phyloP scores from a whole-genome alignment of 2,113 vertebrate species.

The Sebastes fasciatus region DNA sequence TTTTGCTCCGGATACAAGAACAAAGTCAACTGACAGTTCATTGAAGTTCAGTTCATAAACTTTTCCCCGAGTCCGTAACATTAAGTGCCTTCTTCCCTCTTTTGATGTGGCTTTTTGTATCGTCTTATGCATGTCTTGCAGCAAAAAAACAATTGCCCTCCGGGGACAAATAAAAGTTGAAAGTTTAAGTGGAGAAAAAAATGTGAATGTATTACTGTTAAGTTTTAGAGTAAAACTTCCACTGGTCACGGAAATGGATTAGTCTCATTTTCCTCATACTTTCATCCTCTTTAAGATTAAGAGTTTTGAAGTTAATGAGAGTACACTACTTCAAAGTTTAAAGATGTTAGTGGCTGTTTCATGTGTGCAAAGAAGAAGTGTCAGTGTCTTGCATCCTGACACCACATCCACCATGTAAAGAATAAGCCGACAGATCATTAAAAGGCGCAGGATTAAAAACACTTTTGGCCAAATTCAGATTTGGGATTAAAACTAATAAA shows the following conservation, averaged over 20 bases:
- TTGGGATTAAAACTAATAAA: conserved; percentile 66
- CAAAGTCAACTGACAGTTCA: not conserved
- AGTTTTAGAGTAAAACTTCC: conserved; percentile 9
- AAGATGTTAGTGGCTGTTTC: conserved; percentile 22
- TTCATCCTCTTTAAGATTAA: conserved; percentile 46
- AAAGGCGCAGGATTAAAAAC: conserved; percentile 64
- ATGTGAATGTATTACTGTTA: not conserved
- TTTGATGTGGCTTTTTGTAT: not conserved
- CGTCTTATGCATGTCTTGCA: not conserved
- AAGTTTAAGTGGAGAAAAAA: not conserved
- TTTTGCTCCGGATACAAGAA: not conserved
- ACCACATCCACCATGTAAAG: conserved; percentile 42
- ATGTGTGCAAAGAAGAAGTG: conserved; percentile 16
- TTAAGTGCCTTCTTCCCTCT: not conserved
- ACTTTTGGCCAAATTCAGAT: conserved; percentile 57
- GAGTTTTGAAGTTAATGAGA: conserved; percentile 55
- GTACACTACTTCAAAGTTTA: conserved; percentile 40
- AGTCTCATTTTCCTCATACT: conserved; percentile 27
- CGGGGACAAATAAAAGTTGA: not conserved
- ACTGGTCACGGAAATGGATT: conserved; percentile 21
- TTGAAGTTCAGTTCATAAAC: not conserved
- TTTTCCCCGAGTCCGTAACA: not conserved
- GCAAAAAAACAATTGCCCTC: not conserved
- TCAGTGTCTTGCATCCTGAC: conserved; percentile 41
- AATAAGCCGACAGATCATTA: conserved; percentile 76